Base-by-base conservation (phyloP, 1,140 invertebrate species). In the Potamilus streckersoni region DNA sequence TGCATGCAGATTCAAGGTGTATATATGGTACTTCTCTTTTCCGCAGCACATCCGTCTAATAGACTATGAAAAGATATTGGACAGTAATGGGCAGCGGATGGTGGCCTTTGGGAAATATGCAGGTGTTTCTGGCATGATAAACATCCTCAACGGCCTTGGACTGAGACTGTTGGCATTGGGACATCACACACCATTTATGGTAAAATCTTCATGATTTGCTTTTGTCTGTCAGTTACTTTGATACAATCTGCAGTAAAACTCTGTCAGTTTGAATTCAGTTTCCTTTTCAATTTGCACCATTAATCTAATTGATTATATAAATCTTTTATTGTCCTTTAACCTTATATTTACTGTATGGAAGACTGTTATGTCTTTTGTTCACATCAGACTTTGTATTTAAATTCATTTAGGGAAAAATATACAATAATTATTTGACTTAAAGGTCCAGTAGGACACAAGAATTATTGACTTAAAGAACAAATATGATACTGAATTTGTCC, bases 71-170 rank as follows among this genome's bases (percentile, higher is more conserved):
- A 97, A 97, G 86, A 92, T 99, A 84, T 94, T 96, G 80, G 96
- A 99, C 85, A 93, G 93, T 15, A 91, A 93, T 57, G 97, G 97
- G 0, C 94, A 97, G 69, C 91, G 98, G 27, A 93, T 98, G 17
- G 98, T 99, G 12, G 98, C 98, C 5, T 99, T 99, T 91, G 98
- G 98, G 0, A 99, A 98, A 89, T 99, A 98, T 91, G 98, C 98
- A 0, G 97, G 98, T 4, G 96, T 99, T 4, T 97, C 98, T 23
- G 98, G 98, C 3, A 99, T 98, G 94, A 96, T 99, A 49, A 99
- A 99, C 86, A 99, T 99, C 80, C 91, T 99, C 2, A 98, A 99
- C 86, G 98, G 98, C 5, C 90, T 99, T 16, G 98, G 98, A 5
- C 91, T 99, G 1, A 91, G 98, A 63, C 91, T 99, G 0, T 88